Evolutionary conservation across 2,113 vertebrate species (phyloP).

Genomic region (Gallinago undulata): DNA sequence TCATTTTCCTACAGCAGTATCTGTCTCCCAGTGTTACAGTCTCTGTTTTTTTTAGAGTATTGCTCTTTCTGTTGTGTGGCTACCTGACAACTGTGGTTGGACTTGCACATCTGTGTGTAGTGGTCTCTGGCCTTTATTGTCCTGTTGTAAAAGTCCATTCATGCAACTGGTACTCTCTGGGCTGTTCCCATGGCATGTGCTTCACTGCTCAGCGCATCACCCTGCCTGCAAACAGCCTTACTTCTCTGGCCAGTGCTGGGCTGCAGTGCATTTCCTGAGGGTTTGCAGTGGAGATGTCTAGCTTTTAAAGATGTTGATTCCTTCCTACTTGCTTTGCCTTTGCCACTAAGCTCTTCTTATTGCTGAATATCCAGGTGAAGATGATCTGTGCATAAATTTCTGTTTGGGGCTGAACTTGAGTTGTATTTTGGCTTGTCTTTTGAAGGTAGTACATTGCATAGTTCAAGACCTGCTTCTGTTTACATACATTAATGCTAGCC

Average conservation of each 20-base stretch:
- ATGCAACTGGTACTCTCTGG: background rate
- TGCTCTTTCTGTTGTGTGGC: background rate
- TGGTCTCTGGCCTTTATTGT: background rate
- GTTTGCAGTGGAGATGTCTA: background rate
- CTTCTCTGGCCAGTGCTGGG: fast-evolving
- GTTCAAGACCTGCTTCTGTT: background rate
- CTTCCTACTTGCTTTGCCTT: background rate
- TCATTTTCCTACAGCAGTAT: background rate
- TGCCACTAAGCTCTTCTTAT: background rate
- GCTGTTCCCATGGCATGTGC: background rate
- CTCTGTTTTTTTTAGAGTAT: background rate
- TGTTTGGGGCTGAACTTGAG: background rate
- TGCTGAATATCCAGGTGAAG: background rate
- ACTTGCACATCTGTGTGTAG: background rate
- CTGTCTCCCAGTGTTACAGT: background rate
- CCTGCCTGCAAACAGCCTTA: background rate
- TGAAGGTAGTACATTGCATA: background rate
- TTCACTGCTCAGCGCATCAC: background rate
- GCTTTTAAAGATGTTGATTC: background rate
- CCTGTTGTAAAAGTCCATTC: background rate
- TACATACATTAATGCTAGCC: background rate
- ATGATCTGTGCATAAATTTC: background rate
- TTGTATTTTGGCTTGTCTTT: background rate
- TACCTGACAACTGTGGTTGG: background rate
- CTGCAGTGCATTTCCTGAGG: background rate